Evolutionary conservation across 92 coral and sea anemone species (phyloP).

Genomic region (Epizoanthus illoricatus): DNA sequence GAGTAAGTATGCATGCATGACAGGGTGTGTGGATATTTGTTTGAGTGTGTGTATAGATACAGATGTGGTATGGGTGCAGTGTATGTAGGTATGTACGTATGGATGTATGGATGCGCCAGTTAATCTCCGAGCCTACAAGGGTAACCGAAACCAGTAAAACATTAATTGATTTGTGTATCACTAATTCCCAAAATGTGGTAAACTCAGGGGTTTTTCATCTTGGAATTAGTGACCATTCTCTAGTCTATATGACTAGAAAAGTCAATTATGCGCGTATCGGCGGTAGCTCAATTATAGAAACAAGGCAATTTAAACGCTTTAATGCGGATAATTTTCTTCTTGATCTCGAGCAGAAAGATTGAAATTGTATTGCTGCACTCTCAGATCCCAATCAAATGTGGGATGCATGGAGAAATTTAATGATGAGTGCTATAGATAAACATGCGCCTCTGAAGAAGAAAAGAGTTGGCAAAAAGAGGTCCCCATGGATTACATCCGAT

Average conservation of each 20-base stretch:
- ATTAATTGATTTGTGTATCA: slow-evolving; percentile 16
- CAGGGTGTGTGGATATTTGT: background rate
- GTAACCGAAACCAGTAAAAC: background rate
- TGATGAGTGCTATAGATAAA: slow-evolving; percentile 19
- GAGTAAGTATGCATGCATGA: slow-evolving; percentile 40
- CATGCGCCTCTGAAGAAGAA: slow-evolving; percentile 46
- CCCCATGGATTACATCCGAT: slow-evolving; percentile 39
- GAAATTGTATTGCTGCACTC: background rate
- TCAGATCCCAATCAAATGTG: background rate
- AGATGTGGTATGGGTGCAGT: background rate
- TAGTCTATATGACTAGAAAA: too few relatives aligned
- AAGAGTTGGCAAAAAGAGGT: slow-evolving; percentile 44
- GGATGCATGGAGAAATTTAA: background rate
- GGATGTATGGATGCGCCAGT: too few relatives aligned
- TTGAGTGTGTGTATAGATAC: background rate
- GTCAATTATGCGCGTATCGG: slow-evolving; percentile 1
- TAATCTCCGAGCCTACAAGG: too few relatives aligned
- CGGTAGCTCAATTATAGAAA: background rate
- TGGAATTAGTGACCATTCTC: too few relatives aligned
- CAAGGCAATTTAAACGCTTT: background rate
- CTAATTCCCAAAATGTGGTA: too few relatives aligned
- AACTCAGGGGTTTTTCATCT: too few relatives aligned
- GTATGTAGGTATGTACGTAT: too few relatives aligned
- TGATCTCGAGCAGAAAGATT: too few relatives aligned
- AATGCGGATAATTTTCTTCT: too few relatives aligned